phyloP scores from a whole-genome alignment of 2,113 vertebrate genomes.

The Bubo scandiacus region DNA sequence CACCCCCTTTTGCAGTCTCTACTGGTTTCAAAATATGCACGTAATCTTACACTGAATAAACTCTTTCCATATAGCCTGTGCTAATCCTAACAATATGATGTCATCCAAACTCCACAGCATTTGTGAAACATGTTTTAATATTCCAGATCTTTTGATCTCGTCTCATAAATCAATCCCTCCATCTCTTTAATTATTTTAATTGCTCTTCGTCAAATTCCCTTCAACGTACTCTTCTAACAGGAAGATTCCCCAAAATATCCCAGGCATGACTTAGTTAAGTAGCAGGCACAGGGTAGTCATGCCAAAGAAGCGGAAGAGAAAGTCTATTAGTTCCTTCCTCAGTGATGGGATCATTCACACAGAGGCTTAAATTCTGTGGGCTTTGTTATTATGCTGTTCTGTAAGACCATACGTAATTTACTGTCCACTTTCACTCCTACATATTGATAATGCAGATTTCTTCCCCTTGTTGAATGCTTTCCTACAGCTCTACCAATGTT shows the following conservation, averaged over 20 bases:
- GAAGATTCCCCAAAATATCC: slow-evolving; percentile 51
- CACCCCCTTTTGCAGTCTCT: not conserved
- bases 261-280: slow-evolving; percentile 40
- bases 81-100: slow-evolving; percentile 47
- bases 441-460: not conserved
- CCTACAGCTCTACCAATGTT: not conserved
- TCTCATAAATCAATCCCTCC: slow-evolving; percentile 52
- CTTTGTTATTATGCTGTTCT: not conserved
- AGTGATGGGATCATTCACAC: accelerated
- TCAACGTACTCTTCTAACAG: slow-evolving; percentile 45
- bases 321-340: not conserved
- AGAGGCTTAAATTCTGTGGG: not conserved
- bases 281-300: not conserved
- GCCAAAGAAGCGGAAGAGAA: slow-evolving; percentile 14
- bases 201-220: slow-evolving; percentile 43
- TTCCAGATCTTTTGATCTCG: slow-evolving; percentile 56
- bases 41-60: not conserved
- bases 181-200: slow-evolving; percentile 68
- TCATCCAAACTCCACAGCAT: slow-evolving; percentile 27
- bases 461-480: not conserved
- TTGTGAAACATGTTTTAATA: slow-evolving; percentile 59
- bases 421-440: not conserved
- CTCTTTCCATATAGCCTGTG: not conserved
- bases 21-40: not conserved
- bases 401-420: not conserved